A percentile compares a stretch with the other conserved stretches of the same genome.
These are phyloP conservation scores for Vulpes vulpes DNA, from an alignment of 2,113 vertebrate species.

Conservation along the genomic window DNA sequence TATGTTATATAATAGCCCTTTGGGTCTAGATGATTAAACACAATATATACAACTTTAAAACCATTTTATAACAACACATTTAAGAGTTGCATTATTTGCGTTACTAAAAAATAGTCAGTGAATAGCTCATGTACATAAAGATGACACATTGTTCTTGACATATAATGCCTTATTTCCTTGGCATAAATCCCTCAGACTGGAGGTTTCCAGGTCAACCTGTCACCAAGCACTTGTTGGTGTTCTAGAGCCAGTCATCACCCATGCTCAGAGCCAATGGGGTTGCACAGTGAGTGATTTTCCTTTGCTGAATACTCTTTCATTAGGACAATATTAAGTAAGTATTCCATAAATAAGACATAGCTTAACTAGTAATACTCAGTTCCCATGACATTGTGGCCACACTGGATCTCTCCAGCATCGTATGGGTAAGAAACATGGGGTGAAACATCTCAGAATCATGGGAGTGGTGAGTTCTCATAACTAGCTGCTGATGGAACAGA, in stretches of 20 bases:
- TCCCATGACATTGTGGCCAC: not conserved
- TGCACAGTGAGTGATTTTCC: not conserved
- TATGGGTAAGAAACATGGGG: not conserved
- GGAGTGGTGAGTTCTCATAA: not conserved
- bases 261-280: accelerated
- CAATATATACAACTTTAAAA: not conserved
- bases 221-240: not conserved
- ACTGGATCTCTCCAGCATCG: too few species aligned
- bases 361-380: not conserved
- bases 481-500: not conserved
- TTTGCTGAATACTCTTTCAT: not conserved
- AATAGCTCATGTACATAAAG: accelerated
- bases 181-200: accelerated
- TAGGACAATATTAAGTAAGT: not conserved
- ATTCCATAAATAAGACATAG: not conserved
- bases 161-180: accelerated
- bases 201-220: not conserved
- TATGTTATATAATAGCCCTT: not conserved
- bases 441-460: not conserved
- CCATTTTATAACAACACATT: accelerated
- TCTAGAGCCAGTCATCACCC: not conserved
- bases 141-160: not conserved
- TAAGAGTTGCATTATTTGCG: not conserved
- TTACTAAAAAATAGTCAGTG: not conserved
- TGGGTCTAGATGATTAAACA: not conserved